A percentile compares a stretch with the other conserved stretches of the same genome.
Conservation (phyloP, 2,797 vertebrate species). For the Alca torda region DNA sequence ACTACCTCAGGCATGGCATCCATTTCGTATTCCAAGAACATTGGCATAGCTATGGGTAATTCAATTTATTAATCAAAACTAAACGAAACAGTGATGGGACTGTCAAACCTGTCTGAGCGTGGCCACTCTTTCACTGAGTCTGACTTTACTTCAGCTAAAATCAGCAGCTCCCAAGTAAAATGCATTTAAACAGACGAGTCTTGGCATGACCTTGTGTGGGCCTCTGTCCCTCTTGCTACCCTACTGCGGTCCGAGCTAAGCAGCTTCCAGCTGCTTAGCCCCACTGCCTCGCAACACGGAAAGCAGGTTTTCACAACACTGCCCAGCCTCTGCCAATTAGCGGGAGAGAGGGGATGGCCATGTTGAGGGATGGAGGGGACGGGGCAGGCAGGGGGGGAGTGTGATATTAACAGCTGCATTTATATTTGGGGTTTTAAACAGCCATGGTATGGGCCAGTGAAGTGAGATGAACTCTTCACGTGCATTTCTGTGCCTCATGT, state of each 20-base stretch:
- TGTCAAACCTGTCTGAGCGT: background rate
- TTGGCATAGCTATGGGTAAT: background rate
- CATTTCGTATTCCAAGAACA: background rate
- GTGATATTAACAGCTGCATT: background rate
- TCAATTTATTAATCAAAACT: slow-evolving; percentile 20
- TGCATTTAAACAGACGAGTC: background rate
- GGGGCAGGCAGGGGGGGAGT: background rate
- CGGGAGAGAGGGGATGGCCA: background rate
- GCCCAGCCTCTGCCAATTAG: background rate
- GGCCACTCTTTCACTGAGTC: background rate
- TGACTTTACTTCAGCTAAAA: background rate
- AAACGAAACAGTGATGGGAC: background rate
- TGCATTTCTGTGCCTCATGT: background rate
- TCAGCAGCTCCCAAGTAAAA: background rate
- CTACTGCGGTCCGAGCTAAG: background rate
- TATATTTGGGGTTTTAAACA: background rate
- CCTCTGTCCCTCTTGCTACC: background rate
- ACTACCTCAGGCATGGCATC: background rate
- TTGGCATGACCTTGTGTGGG: background rate
- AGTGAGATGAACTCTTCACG: background rate
- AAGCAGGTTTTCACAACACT: background rate
- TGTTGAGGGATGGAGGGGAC: background rate
- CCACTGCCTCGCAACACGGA: background rate
- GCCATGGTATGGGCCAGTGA: background rate
- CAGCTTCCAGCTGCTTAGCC: slow-evolving; percentile 40